These are phyloP conservation scores for Dynastes tityus DNA, from an alignment of 2,888 invertebrate species.

Conservation along the genomic window DNA sequence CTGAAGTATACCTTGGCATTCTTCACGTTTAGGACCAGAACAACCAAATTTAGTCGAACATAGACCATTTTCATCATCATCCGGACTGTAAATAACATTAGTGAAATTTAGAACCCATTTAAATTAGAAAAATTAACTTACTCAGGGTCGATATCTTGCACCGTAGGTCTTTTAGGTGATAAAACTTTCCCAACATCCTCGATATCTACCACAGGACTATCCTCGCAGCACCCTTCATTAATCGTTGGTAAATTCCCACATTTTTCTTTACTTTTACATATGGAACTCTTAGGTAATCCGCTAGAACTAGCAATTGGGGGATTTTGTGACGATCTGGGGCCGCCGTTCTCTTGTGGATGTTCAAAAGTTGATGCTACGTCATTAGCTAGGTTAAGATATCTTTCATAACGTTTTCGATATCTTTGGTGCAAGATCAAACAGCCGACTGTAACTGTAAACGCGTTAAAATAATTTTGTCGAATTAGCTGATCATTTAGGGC, in stretches of 20 bases:
- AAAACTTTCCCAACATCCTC: slow-evolving; percentile 73
- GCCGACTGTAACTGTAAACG: slow-evolving; percentile 80
- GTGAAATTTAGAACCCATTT: not conserved
- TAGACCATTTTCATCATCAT: slow-evolving; percentile 56
- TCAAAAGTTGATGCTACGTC: slow-evolving; percentile 71
- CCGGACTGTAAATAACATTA: not conserved
- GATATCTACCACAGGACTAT: slow-evolving; percentile 74
- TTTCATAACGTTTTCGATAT: slow-evolving; percentile 81
- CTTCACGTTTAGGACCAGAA: slow-evolving; percentile 70
- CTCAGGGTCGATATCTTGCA: slow-evolving; percentile 20
- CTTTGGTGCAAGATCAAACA: slow-evolving; percentile 89
- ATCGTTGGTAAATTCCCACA: slow-evolving; percentile 67
- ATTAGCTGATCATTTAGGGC: not conserved
- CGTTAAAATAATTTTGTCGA: not conserved
- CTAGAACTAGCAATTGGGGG: slow-evolving; percentile 18
- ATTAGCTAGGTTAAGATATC: slow-evolving; percentile 76
- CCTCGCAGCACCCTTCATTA: slow-evolving; percentile 66
- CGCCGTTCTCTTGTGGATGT: slow-evolving; percentile 53
- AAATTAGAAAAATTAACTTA: not conserved
- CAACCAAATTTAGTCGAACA: slow-evolving; percentile 74
- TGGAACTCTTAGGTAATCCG: slow-evolving; percentile 24
- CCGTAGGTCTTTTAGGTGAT: slow-evolving; percentile 22
- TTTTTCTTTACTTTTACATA: slow-evolving; percentile 40
- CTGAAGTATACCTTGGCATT: slow-evolving; percentile 72
- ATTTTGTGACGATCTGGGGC: not conserved